Percentiles rank a stretch among this genome's conserved stretches.
Evolutionary conservation across 2,888 invertebrate genomes (phyloP).

Genomic region (Pseudococcus longispinus): DNA sequence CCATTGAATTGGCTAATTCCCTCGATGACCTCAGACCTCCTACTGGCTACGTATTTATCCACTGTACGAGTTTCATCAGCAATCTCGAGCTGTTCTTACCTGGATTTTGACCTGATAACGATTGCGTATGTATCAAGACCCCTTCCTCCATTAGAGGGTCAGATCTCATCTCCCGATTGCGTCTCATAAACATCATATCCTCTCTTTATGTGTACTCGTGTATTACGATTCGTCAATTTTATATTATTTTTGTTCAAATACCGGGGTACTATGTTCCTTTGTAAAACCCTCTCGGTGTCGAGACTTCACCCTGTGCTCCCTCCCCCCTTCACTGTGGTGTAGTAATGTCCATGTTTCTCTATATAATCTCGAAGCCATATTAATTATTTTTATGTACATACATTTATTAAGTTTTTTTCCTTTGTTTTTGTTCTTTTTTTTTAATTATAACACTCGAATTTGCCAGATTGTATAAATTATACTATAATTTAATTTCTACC

Average conservation of each 20-base stretch:
- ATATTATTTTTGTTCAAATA: not conserved
- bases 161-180: not conserved
- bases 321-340: not conserved
- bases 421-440: constrained; percentile 44
- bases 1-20: constrained; percentile 20
- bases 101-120: not conserved
- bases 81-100: not conserved
- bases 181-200: not conserved
- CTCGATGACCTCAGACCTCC: not conserved
- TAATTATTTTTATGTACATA: not conserved
- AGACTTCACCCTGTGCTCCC: not conserved
- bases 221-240: constrained; percentile 15
- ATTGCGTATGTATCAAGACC: not conserved
- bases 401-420: constrained; percentile 36
- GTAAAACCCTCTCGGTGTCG: not conserved
- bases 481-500: constrained; percentile 48
- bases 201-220: not conserved
- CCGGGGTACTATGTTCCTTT: not conserved
- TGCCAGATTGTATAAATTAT: constrained; percentile 53
- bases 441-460: constrained; percentile 41
- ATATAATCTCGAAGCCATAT: constrained; percentile 17
- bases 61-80: no score
- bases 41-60: not conserved
- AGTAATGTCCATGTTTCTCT: not conserved
- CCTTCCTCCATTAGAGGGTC: not conserved